These are phyloP conservation scores for Pachypsylla venusta DNA, from an alignment of 1,140 invertebrate species.

Conservation along the genomic window DNA sequence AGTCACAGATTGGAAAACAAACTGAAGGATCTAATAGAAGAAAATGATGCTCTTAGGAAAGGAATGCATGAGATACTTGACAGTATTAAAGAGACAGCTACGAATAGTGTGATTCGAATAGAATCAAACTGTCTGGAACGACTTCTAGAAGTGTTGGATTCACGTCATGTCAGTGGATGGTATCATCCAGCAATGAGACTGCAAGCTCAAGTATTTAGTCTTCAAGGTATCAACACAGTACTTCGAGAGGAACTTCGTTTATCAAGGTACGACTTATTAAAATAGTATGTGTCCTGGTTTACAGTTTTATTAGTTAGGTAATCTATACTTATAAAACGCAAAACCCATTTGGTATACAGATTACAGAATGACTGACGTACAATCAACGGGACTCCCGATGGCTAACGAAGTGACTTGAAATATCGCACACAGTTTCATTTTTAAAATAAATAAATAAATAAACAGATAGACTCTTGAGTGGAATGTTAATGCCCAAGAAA, in stretches of 20 bases:
- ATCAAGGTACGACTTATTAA: too few relatives aligned
- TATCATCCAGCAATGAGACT: constrained; percentile 57
- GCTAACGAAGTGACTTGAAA: too few relatives aligned
- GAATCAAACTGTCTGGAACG: constrained; percentile 42
- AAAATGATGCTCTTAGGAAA: constrained; percentile 52
- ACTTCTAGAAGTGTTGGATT: constrained; percentile 45
- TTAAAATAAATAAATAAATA: too few relatives aligned
- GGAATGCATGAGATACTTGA: constrained; percentile 50
- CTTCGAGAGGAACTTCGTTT: constrained; percentile 38
- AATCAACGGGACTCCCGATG: too few relatives aligned
- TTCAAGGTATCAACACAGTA: constrained; percentile 41
- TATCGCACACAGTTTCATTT: too few relatives aligned
- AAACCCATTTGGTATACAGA: too few relatives aligned
- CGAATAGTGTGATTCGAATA: constrained; percentile 32
- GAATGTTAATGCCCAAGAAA: too few relatives aligned
- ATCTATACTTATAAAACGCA: too few relatives aligned
- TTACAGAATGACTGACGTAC: too few relatives aligned
- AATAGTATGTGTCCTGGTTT: too few relatives aligned
- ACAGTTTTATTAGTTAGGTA: too few relatives aligned
- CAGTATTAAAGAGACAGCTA: constrained; percentile 34
- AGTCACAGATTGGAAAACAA: constrained; percentile 30
- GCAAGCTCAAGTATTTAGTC: constrained; percentile 44
- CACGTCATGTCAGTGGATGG: constrained; percentile 51
- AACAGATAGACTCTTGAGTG: too few relatives aligned
- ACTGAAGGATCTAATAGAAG: constrained; percentile 40